Evolutionary conservation across 2,888 invertebrate genomes (phyloP).

Genomic region (Patella depressa): DNA sequence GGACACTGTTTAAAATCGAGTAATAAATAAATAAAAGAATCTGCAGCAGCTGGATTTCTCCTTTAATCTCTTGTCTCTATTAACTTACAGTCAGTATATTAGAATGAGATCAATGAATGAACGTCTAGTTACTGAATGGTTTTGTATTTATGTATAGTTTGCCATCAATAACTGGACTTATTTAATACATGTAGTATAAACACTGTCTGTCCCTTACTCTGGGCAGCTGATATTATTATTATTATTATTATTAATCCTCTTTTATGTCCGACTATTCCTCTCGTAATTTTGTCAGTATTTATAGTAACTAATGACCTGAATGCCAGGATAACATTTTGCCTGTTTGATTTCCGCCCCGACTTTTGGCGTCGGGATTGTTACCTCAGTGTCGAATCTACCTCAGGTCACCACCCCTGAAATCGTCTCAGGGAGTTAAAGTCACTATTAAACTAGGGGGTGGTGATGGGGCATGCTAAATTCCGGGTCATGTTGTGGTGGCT

Average conservation of each 20-base stretch:
- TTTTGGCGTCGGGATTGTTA: conserved; percentile 5
- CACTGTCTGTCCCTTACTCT: background rate
- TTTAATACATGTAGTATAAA: too few relatives aligned
- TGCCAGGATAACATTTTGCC: background rate
- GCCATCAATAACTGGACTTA: too few relatives aligned
- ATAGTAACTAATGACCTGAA: conserved; percentile 3
- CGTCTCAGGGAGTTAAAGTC: conserved; percentile 11
- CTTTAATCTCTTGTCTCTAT: too few relatives aligned
- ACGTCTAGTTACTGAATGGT: too few relatives aligned
- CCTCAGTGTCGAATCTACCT: conserved; percentile 10
- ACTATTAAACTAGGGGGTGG: conserved; percentile 1
- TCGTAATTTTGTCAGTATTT: conserved; percentile 10
- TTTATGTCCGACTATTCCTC: conserved; percentile 7
- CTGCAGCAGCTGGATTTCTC: too few relatives aligned
- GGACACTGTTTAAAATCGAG: too few relatives aligned
- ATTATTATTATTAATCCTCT: background rate
- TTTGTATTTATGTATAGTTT: too few relatives aligned
- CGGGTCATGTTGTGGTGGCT: conserved; percentile 3
- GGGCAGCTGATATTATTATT: conserved; percentile 1
- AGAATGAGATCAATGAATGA: too few relatives aligned
- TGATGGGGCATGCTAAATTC: conserved; percentile 11
- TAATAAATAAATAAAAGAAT: too few relatives aligned
- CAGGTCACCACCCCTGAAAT: conserved; percentile 3
- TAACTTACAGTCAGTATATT: too few relatives aligned
- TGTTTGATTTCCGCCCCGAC: conserved; percentile 10